phyloP scores from a whole-genome alignment of 2,797 vertebrate species.

The Acipenser transmontanus region DNA sequence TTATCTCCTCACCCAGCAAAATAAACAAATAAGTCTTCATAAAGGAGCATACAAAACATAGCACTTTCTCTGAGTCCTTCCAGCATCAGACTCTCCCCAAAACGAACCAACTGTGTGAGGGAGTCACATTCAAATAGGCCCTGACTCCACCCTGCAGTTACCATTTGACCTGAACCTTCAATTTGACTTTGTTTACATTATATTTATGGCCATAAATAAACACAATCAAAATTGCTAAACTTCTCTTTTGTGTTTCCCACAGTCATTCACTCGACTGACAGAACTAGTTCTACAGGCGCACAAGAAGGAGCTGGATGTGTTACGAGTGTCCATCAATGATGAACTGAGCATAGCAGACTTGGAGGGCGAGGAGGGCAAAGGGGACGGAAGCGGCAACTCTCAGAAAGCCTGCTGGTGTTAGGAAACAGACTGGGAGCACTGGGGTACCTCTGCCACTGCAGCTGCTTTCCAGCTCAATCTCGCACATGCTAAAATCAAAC shows the following conservation, averaged over 20 bases:
- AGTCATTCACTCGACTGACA: constrained; percentile 79
- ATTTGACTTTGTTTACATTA: no score
- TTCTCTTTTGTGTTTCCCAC: constrained; percentile 18
- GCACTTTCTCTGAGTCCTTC: no score
- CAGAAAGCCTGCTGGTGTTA: constrained; percentile 78
- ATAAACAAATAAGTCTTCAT: no score
- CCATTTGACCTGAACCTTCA: no score
- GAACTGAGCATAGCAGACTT: constrained; percentile 56
- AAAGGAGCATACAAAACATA: no score
- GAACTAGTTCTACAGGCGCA: constrained; percentile 86
- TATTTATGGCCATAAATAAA: no score
- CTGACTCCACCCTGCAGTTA: no score
- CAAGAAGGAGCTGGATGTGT: constrained; percentile 68
- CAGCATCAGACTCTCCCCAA: no score
- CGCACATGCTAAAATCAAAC: not conserved
- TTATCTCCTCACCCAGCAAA: no score
- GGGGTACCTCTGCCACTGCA: constrained; percentile 1
- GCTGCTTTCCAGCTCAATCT: not conserved
- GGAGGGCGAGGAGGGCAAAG: constrained; percentile 71
- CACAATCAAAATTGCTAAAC: no score
- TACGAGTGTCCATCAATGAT: constrained; percentile 52
- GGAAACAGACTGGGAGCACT: constrained; percentile 9
- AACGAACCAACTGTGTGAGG: no score
- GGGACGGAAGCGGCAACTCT: constrained; percentile 45
- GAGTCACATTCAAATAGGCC: no score